Percentiles rank a stretch among this genome's conserved stretches.
phyloP scores from a whole-genome alignment of 2,888 invertebrate species.

The Scaptomyza tumidula region DNA sequence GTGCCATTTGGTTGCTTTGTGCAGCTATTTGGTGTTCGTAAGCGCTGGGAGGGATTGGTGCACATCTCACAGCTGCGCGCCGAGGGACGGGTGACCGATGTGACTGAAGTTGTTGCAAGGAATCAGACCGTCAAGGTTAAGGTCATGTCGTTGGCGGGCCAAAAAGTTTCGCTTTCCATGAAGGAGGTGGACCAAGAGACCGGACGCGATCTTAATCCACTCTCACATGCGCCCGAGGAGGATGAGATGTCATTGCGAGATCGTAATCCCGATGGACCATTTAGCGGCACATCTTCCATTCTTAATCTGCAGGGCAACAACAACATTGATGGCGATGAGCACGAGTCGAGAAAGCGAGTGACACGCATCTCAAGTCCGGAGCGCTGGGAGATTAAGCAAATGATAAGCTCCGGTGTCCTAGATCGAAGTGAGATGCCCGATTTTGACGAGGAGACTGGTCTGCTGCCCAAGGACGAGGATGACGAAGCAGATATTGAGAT shows the following conservation, averaged over 20 bases:
- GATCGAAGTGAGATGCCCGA: constrained; percentile 97
- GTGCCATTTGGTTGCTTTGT: constrained; percentile 99
- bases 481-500: constrained; percentile 99
- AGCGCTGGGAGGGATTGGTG: constrained; percentile 97
- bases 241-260: constrained; percentile 85
- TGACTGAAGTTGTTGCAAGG: constrained; percentile 95
- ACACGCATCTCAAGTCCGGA: constrained; percentile 98
- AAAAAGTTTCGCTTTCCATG: constrained; percentile 97
- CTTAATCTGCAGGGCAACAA: constrained; percentile 85
- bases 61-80: constrained; percentile 97
- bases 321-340: constrained; percentile 90
- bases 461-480: constrained; percentile 95
- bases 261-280: constrained; percentile 97
- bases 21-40: constrained; percentile 94
- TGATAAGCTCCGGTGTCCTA: constrained; percentile 96
- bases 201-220: constrained; percentile 97
- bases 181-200: constrained; percentile 98
- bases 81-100: constrained; percentile 97
- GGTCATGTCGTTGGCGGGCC: constrained; percentile 95
- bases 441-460: constrained; percentile 97
- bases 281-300: constrained; percentile 86
- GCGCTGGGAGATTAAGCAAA: constrained; percentile 98
- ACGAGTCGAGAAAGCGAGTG: constrained; percentile 92
- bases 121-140: constrained; percentile 96
- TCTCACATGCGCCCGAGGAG: constrained; percentile 88